Base-by-base conservation (phyloP, 1,140 invertebrate species). In the Drosophila rufa region DNA sequence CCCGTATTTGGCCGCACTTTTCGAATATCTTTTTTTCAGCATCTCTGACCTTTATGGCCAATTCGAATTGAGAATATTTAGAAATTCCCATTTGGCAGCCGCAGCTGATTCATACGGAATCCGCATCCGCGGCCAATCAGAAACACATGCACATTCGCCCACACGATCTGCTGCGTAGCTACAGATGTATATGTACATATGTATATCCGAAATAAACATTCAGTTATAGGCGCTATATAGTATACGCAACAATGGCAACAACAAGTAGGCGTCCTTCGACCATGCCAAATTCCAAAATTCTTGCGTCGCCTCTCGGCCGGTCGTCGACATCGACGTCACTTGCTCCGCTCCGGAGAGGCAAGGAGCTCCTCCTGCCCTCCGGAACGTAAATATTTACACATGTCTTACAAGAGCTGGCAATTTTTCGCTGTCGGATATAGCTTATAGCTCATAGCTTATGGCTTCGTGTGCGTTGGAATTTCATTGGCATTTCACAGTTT, bases 261-360 rank as follows among this genome's bases (percentile, higher is more conserved):
- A 82, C 75, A 80, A 57, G 73, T 84, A 60, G 84, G 85, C 84
- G 83, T 87, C 83, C 83, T 87, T 87, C 83, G 65, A 77, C 71
- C 84, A 84, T 89, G 83, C 84, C 83, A 84, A 89, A 87, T 87
- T 87, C 83, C 83, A 87, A 87, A 87, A 87, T 87, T 87, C 83
- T 87, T 87, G 83, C 83, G 83, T 84, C 85, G 83, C 77, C 79
- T 78, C 73, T 76, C 75, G 69, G 50, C 83, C 83, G 83, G 85
- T 87, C 85, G 85, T 80, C 83, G 83, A 86, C 82, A 76, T 86
- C 82, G 66, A 83, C 83, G 83, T 86, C 82, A 89, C 67, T 83
- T 40, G 43, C 43, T 45, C 57, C 30, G 22, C 22, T 40, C 65
- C 45, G 30, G 19, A 40, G 53, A 11, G 53, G 53, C 36, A 19